Percentiles rank a stretch among this genome's conserved stretches.
phyloP scores from a whole-genome alignment of 2,888 invertebrate genomes.

The Zygothrica quintamaculata region DNA sequence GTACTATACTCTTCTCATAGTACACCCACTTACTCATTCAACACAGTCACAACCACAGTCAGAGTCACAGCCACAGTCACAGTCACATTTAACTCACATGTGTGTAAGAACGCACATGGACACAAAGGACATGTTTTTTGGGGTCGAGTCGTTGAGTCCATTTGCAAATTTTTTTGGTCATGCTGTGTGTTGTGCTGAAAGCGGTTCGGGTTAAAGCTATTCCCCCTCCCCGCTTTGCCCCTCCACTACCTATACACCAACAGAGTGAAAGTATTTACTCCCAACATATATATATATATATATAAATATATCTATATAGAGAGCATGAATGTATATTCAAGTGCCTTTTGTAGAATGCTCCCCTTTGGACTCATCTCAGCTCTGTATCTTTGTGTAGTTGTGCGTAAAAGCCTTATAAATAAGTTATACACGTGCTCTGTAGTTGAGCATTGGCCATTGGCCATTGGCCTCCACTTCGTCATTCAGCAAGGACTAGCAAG shows the following conservation, averaged over 20 bases:
- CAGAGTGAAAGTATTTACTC: constrained; percentile 43
- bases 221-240: constrained; percentile 26
- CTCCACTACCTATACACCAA: too few relatives aligned
- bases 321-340: constrained; percentile 34
- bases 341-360: constrained; percentile 34
- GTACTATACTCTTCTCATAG: too few relatives aligned
- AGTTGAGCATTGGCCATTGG: constrained; percentile 38
- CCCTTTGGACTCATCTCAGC: constrained; percentile 9
- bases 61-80: constrained; percentile 50
- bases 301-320: not conserved
- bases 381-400: constrained; percentile 62
- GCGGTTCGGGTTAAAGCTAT: constrained; percentile 76
- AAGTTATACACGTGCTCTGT: constrained; percentile 66
- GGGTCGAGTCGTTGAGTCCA: constrained; percentile 65
- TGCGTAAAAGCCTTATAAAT: constrained; percentile 80
- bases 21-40: constrained; percentile 28
- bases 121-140: constrained; percentile 71
- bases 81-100: constrained; percentile 49
- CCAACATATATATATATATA: constrained; percentile 26
- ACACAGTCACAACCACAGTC: constrained; percentile 34
- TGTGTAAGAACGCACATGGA: constrained; percentile 69
- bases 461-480: constrained; percentile 37
- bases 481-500: constrained; percentile 51
- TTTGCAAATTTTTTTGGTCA: constrained; percentile 70
- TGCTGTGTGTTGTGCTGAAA: constrained; percentile 60